Conservation (phyloP, 2,888 invertebrate species). For the Melipona beecheii region DNA sequence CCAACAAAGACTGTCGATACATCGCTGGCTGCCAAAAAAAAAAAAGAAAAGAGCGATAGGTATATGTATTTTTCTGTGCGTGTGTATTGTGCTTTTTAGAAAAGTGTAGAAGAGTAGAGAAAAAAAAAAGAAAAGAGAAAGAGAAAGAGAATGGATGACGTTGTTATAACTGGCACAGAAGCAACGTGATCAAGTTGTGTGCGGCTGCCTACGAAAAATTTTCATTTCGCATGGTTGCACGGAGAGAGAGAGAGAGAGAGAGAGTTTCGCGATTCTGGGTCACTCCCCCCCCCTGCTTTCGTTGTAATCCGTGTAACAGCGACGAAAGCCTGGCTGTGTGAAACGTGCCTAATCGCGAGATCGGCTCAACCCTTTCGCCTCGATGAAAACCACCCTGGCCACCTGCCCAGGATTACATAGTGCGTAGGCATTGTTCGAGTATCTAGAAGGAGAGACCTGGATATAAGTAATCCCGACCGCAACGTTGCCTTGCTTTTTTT, state of each 20-base stretch:
- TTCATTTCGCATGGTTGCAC: slow-evolving; percentile 33
- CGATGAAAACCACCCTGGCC: slow-evolving; percentile 56
- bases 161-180: slow-evolving; percentile 1
- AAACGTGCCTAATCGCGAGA: slow-evolving; percentile 70
- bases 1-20: neutral
- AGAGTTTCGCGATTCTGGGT: slow-evolving; percentile 50
- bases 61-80: neutral
- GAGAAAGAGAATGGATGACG: neutral
- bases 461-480: slow-evolving; percentile 35
- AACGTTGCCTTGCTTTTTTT: slow-evolving; percentile 27
- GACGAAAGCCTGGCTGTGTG: slow-evolving; percentile 51
- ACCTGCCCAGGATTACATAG: slow-evolving; percentile 68
- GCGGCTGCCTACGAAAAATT: slow-evolving; percentile 22
- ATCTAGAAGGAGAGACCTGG: slow-evolving; percentile 5
- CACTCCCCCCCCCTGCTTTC: slow-evolving; percentile 17
- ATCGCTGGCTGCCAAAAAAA: neutral
- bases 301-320: slow-evolving; percentile 44
- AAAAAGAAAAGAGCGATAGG: neutral
- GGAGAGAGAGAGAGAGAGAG: neutral
- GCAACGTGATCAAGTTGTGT: neutral
- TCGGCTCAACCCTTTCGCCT: slow-evolving; percentile 69
- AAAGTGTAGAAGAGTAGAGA: neutral
- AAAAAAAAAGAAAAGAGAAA: neutral
- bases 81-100: neutral
- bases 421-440: slow-evolving; percentile 54